Percentiles rank a stretch among this genome's conserved stretches.
phyloP scores from a whole-genome alignment of 2,113 vertebrate species.

The Labrus mixtus region DNA sequence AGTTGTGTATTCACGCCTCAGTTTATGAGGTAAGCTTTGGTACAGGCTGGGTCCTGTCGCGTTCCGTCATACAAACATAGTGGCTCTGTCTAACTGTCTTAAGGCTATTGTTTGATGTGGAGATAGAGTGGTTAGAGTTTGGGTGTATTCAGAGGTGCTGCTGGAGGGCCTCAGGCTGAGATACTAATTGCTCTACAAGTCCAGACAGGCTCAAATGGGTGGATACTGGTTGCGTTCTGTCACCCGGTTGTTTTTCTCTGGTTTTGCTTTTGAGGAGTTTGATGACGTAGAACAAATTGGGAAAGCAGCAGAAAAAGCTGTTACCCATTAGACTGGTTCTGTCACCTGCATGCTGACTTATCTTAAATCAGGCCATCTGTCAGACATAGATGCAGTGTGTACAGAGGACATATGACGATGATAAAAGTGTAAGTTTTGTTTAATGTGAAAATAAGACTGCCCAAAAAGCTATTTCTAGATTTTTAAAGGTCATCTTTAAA shows the following conservation, averaged over 20 bases:
- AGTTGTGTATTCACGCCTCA: conserved; percentile 27
- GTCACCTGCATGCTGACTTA: conserved; percentile 57
- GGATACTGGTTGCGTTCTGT: conserved; percentile 56
- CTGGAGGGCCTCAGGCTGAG: conserved; percentile 38
- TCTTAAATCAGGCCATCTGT: conserved; percentile 31
- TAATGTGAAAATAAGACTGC: background rate
- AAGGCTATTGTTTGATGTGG: conserved; percentile 61
- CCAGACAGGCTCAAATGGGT: conserved; percentile 62
- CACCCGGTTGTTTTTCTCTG: conserved; percentile 41
- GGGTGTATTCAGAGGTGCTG: conserved; percentile 45
- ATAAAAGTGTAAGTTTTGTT: background rate
- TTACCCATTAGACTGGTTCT: conserved; percentile 79
- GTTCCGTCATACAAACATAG: conserved; percentile 41
- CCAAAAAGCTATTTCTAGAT: background rate
- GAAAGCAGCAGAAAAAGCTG: conserved; percentile 58
- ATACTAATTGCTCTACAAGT: conserved; percentile 69
- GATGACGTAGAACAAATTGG: conserved; percentile 49
- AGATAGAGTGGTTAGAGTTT: conserved; percentile 35
- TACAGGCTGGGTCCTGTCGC: conserved; percentile 72
- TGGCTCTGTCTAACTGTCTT: conserved; percentile 32
- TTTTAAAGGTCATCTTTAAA: background rate
- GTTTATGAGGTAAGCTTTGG: conserved; percentile 42
- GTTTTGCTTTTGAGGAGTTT: conserved; percentile 43
- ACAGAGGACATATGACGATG: background rate
- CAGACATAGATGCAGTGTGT: background rate